Percentiles rank a stretch among this genome's conserved stretches.
These are phyloP conservation scores for Aleiodes leptofemur DNA, from an alignment of 2,888 invertebrate species.

Conservation along the genomic window DNA sequence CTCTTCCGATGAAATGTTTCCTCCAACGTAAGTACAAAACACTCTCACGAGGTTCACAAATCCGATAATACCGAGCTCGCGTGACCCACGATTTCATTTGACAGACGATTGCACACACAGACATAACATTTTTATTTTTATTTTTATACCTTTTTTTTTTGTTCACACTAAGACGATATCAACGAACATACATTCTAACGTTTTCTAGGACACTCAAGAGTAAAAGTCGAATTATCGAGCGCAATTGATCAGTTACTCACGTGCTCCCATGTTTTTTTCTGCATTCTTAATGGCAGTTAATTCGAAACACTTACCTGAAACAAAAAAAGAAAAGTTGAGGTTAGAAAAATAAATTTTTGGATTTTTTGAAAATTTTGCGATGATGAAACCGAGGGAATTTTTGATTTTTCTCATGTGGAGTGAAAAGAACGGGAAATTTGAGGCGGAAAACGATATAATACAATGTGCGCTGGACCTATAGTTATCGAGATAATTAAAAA, in stretches of 20 bases:
- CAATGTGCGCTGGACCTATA: too few relatives aligned
- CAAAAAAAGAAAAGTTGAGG: constrained; percentile 49
- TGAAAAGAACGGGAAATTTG: too few relatives aligned
- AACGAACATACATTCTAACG: too few relatives aligned
- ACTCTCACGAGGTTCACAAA: constrained; percentile 38
- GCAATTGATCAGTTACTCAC: constrained; percentile 24
- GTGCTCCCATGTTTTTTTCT: not conserved
- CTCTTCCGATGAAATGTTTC: constrained; percentile 47
- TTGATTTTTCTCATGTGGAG: too few relatives aligned
- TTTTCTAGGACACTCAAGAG: too few relatives aligned
- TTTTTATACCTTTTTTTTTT: not conserved
- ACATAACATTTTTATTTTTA: constrained; percentile 9
- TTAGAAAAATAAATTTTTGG: not conserved
- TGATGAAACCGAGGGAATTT: too few relatives aligned
- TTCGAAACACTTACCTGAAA: constrained; percentile 64
- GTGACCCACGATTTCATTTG: constrained; percentile 62
- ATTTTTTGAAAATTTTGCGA: too few relatives aligned
- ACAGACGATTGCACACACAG: constrained; percentile 40
- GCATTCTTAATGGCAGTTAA: constrained; percentile 44
- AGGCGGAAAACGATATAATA: too few relatives aligned
- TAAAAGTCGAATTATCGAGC: not conserved
- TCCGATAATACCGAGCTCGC: constrained; percentile 57
- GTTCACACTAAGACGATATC: too few relatives aligned
- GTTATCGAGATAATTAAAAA: too few relatives aligned
- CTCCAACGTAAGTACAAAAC: constrained; percentile 41